Evolutionary conservation across 2,888 invertebrate species (phyloP).

Genomic region (Philhelius pedissequus): DNA sequence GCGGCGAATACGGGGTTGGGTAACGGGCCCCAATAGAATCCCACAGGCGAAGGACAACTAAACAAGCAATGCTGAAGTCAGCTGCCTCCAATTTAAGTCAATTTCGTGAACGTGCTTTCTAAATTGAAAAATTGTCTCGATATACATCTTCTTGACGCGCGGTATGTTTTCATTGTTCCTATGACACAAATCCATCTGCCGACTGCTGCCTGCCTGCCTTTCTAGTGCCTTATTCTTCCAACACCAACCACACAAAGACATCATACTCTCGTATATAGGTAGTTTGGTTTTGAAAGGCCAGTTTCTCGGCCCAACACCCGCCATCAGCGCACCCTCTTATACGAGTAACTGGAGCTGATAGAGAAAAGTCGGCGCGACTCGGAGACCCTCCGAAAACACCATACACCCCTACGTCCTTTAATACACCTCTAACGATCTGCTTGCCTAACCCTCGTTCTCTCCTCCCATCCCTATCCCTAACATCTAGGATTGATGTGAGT

Average conservation of each 20-base stretch:
- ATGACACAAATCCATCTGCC: slow-evolving; percentile 64
- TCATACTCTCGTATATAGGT: too few species aligned
- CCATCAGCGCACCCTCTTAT: slow-evolving; percentile 1
- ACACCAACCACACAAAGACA: slow-evolving; percentile 4
- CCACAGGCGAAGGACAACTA: not conserved
- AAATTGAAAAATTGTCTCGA: slow-evolving; percentile 68
- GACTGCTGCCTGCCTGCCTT: not conserved
- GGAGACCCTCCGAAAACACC: not conserved
- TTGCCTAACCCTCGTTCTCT: not conserved
- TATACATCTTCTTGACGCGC: slow-evolving; percentile 64
- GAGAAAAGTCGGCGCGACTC: not conserved
- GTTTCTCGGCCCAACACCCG: not conserved
- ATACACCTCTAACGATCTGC: not conserved
- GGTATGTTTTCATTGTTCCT: slow-evolving; percentile 59
- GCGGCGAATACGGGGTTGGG: not conserved
- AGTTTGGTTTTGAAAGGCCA: slow-evolving; percentile 3
- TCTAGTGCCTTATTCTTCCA: too few species aligned
- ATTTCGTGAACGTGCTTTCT: slow-evolving; percentile 59
- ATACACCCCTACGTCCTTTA: not conserved
- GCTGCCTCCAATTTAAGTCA: slow-evolving; percentile 66
- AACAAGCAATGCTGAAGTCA: slow-evolving; percentile 48
- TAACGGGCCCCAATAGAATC: not conserved
- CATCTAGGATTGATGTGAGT: slow-evolving; percentile 30
- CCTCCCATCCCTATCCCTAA: not conserved
- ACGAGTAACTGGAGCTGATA: not conserved